phyloP scores from a whole-genome alignment of 2,888 invertebrate species.

The Rhabditoides inermis region DNA sequence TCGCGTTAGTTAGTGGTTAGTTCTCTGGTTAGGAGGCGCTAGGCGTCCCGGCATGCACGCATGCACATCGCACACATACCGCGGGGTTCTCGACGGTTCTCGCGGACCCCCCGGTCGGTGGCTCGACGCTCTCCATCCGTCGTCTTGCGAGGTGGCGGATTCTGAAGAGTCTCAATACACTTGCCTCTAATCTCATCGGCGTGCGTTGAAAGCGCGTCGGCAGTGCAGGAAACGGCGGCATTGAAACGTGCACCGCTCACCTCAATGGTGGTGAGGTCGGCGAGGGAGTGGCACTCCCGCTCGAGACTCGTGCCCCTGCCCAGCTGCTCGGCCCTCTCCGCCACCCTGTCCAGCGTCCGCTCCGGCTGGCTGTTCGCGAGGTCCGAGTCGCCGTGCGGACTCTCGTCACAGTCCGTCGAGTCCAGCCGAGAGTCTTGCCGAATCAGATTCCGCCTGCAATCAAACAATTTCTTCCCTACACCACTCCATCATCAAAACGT shows the following conservation, averaged over 20 bases:
- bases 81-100: no score
- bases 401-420: constrained; percentile 34
- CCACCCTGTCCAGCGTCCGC: no score
- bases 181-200: constrained; percentile 7
- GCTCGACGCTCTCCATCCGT: constrained; percentile 31
- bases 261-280: constrained; percentile 38
- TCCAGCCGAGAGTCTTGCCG: constrained; percentile 17
- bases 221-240: no score
- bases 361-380: no score
- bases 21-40: background rate
- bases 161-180: constrained; percentile 6
- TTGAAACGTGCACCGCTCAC: no score
- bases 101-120: no score
- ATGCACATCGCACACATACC: background rate
- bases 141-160: constrained; percentile 29
- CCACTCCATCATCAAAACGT: no score
- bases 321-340: no score
- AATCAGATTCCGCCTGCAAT: no score
- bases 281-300: constrained; percentile 42
- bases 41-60: background rate
- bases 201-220: constrained; percentile 6
- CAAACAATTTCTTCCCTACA: no score
- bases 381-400: constrained; percentile 4
- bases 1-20: no score
- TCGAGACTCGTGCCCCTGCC: no score